Percentiles rank a stretch among this genome's conserved stretches.
Evolutionary conservation across 2,113 vertebrate species (phyloP).

Genomic region (Daubentonia madagascariensis): DNA sequence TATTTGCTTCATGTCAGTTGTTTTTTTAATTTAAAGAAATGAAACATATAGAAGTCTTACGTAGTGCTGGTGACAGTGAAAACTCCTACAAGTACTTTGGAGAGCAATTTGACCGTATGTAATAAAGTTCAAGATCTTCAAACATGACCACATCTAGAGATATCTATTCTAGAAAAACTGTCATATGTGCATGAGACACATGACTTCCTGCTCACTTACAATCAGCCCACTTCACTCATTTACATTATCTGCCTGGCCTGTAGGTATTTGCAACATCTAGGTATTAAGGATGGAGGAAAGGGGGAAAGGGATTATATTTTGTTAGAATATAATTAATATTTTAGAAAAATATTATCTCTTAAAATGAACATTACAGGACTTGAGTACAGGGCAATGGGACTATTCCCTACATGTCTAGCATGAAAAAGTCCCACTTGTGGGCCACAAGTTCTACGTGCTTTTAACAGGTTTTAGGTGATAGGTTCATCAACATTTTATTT

Average conservation of each 20-base stretch:
- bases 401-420: background rate
- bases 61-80: background rate
- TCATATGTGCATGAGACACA: background rate
- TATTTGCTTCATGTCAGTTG: background rate
- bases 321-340: no score
- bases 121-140: background rate
- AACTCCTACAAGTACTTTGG: background rate
- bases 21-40: background rate
- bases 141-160: background rate
- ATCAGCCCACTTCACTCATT: background rate
- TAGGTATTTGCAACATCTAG: background rate
- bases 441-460: background rate
- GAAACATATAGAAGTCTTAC: background rate
- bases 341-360: background rate
- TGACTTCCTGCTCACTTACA: background rate
- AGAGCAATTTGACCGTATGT: background rate
- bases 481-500: background rate
- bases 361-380: background rate
- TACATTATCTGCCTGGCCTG: background rate
- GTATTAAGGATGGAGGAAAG: background rate
- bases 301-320: background rate
- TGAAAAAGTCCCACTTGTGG: background rate
- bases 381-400: background rate
- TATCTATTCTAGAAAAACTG: background rate
- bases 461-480: background rate